These are phyloP conservation scores for Struthidea cinerea DNA, from an alignment of 2,113 vertebrate species.

Conservation along the genomic window DNA sequence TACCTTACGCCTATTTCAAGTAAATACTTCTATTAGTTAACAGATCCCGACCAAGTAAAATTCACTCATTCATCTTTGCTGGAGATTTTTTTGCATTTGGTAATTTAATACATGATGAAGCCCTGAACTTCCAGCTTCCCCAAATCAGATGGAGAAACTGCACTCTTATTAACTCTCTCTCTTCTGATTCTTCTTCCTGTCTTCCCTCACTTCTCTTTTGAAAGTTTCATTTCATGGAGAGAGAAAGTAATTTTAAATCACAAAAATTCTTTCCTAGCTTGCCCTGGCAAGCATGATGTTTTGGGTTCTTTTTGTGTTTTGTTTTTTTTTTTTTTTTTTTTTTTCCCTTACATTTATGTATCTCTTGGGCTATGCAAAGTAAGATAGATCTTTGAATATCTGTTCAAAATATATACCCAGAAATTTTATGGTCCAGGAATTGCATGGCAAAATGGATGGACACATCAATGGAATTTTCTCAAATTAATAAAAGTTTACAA, in stretches of 20 bases:
- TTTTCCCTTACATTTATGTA: not conserved
- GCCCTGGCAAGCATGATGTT: not conserved
- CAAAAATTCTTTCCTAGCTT: not conserved
- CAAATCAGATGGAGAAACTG: not conserved
- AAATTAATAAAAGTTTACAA: not conserved
- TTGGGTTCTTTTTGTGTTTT: not conserved
- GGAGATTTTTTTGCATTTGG: not conserved
- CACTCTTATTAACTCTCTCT: not conserved
- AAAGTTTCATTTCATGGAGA: not conserved
- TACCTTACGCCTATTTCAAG: not conserved
- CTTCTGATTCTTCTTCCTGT: not conserved
- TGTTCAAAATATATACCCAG: not conserved
- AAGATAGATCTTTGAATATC: not conserved
- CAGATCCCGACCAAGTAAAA: not conserved
- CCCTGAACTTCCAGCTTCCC: not conserved
- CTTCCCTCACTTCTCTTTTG: not conserved
- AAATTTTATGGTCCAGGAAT: not conserved
- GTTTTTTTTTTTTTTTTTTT: not conserved
- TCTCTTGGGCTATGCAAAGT: not conserved
- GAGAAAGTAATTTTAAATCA: not conserved
- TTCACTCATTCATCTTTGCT: not conserved
- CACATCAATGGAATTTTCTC: not conserved
- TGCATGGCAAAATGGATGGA: not conserved
- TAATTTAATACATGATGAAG: not conserved
- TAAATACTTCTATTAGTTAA: not conserved